These are phyloP conservation scores for Saturnia japonica DNA, from an alignment of 2,888 invertebrate species.

Conservation along the genomic window DNA sequence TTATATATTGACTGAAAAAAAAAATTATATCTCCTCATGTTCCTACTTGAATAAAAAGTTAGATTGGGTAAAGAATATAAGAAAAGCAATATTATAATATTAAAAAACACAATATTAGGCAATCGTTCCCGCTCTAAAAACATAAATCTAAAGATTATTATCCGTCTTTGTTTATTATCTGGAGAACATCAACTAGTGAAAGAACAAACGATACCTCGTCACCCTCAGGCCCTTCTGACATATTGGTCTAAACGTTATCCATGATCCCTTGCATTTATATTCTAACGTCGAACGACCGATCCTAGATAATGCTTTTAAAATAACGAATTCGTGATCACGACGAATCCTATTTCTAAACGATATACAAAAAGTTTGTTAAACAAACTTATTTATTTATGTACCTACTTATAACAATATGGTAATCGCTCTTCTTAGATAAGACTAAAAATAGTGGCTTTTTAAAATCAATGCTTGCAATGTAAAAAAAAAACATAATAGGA, in stretches of 20 bases:
- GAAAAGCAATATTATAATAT: not conserved
- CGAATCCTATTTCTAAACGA: conserved; percentile 66
- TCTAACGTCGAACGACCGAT: conserved; percentile 61
- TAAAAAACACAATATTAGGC: not conserved
- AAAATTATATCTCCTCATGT: too few relatives aligned
- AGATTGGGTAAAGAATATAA: too few relatives aligned
- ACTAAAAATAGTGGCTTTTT: conserved; percentile 47
- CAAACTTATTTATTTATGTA: conserved; percentile 34
- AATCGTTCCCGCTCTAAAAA: not conserved
- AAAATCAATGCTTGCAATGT: conserved; percentile 28
- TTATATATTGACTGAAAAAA: too few relatives aligned
- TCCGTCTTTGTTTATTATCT: conserved; percentile 13
- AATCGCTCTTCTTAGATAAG: conserved; percentile 41
- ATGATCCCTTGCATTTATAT: conserved; percentile 68
- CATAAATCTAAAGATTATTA: not conserved
- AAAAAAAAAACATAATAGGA: conserved; percentile 25
- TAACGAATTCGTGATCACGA: conserved; percentile 64
- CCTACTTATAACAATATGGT: conserved; percentile 49
- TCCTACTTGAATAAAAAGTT: too few relatives aligned
- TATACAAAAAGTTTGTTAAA: conserved; percentile 42
- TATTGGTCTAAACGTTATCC: conserved; percentile 65
- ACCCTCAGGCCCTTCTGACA: conserved; percentile 61
- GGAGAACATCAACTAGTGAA: conserved; percentile 7
- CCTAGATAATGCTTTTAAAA: conserved; percentile 77
- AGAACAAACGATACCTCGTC: conserved; percentile 39